Percentiles rank a stretch among this genome's conserved stretches.
These are phyloP conservation scores for Exephanes ischioxanthus DNA, from an alignment of 2,888 invertebrate genomes.

Conservation along the genomic window DNA sequence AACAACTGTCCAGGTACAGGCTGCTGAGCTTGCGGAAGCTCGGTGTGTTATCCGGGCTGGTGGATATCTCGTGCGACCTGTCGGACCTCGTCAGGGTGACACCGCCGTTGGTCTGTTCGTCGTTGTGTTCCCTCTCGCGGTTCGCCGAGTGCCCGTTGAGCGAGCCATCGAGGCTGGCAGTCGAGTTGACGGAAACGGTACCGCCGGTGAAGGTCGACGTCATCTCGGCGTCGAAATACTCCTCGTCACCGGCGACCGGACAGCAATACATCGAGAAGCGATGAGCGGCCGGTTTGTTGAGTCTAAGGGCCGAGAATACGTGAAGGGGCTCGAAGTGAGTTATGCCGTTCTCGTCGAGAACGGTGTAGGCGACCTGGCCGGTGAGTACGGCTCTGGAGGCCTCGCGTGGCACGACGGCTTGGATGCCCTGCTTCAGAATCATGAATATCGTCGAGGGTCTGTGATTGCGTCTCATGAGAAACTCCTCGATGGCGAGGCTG, in stretches of 20 bases:
- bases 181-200: constrained; percentile 79
- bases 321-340: constrained; percentile 91
- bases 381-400: constrained; percentile 90
- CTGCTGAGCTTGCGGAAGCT: constrained; percentile 86
- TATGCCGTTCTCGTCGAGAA: constrained; percentile 92
- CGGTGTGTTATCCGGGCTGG: constrained; percentile 86
- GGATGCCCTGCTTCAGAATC: constrained; percentile 90
- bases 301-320: constrained; percentile 90
- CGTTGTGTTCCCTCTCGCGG: constrained; percentile 29
- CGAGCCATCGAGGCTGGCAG: constrained; percentile 83
- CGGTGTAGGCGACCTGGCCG: constrained; percentile 91
- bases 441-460: constrained; percentile 88
- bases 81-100: constrained; percentile 77
- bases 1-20: constrained; percentile 76
- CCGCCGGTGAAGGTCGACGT: constrained; percentile 77
- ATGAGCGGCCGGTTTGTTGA: constrained; percentile 88
- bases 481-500: constrained; percentile 92
- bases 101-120: constrained; percentile 75
- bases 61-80: constrained; percentile 74
- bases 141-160: constrained; percentile 56
- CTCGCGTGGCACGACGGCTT: constrained; percentile 92
- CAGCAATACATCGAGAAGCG: constrained; percentile 90
- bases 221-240: constrained; percentile 81
- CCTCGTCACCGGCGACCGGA: constrained; percentile 86
- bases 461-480: constrained; percentile 87